These are phyloP conservation scores for Acanthis flammea DNA, from an alignment of 2,797 vertebrate species.

Conservation along the genomic window DNA sequence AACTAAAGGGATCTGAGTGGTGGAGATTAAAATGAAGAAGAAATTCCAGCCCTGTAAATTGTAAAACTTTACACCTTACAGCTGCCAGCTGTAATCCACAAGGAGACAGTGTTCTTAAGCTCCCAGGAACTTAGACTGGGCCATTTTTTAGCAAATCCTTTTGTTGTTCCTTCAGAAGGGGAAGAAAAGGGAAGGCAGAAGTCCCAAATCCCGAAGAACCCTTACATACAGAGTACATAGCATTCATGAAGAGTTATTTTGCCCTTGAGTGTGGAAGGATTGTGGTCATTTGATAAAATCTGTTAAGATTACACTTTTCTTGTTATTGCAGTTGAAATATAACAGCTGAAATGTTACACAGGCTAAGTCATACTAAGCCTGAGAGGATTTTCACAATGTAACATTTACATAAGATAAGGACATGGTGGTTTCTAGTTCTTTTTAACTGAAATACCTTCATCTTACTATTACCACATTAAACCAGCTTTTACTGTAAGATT, in stretches of 20 bases:
- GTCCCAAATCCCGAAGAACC: not conserved
- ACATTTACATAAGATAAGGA: conserved; percentile 53
- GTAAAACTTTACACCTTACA: conserved; percentile 44
- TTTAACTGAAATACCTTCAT: conserved; percentile 55
- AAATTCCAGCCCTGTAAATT: conserved; percentile 50
- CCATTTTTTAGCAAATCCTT: conserved; percentile 14
- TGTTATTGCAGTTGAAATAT: conserved; percentile 55
- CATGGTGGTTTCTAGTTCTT: conserved; percentile 31
- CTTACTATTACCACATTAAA: not conserved
- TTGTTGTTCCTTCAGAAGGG: not conserved
- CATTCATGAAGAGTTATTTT: not conserved
- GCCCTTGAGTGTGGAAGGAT: conserved; percentile 20
- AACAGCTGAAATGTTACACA: conserved; percentile 42
- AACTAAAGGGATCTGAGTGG: conserved; percentile 13
- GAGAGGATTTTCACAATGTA: conserved; percentile 58
- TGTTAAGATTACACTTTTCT: conserved; percentile 53
- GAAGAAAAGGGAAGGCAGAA: not conserved
- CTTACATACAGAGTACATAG: not conserved
- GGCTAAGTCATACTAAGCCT: conserved; percentile 53
- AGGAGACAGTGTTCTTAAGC: conserved; percentile 19
- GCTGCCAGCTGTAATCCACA: conserved; percentile 40
- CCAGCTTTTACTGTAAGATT: not conserved
- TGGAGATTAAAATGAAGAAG: conserved; percentile 55
- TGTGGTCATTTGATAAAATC: conserved; percentile 37
- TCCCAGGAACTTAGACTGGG: not conserved